Percentiles rank a stretch among this genome's conserved stretches.
Evolutionary conservation across 2,888 invertebrate genomes (phyloP).

Genomic region (Ormyrus rosae): DNA sequence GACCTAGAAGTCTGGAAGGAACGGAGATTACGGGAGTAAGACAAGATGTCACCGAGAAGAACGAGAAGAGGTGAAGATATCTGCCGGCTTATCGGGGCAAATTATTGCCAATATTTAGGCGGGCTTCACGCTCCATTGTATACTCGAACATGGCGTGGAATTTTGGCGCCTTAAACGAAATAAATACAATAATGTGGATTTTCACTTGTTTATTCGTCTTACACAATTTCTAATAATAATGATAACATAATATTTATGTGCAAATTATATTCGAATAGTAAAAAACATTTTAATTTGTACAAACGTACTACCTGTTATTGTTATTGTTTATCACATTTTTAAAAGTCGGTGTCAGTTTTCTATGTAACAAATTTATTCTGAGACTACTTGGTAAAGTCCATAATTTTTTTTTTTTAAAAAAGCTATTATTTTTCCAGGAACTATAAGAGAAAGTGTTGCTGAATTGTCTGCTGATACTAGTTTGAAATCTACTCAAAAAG

Average conservation of each 20-base stretch:
- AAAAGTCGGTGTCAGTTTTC: background rate
- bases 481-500: conserved; percentile 39
- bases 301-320: too few relatives aligned
- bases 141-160: conserved; percentile 60
- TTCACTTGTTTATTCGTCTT: background rate
- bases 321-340: background rate
- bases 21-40: background rate
- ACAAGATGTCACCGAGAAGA: conserved; percentile 63
- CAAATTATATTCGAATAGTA: background rate
- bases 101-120: conserved; percentile 59
- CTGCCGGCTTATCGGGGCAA: conserved; percentile 1
- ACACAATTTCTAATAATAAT: background rate
- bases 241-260: background rate
- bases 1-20: background rate
- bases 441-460: conserved; percentile 54
- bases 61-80: conserved; percentile 63
- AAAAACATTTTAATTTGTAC: too few relatives aligned
- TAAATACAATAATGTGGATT: conserved; percentile 4
- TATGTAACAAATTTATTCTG: background rate
- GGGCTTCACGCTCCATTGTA: conserved; percentile 54
- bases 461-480: conserved; percentile 53
- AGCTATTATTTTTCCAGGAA: conserved; percentile 48
- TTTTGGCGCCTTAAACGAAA: conserved; percentile 63
- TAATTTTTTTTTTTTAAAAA: background rate
- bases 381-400: too few relatives aligned